These are phyloP conservation scores for Cordilura impudica DNA, from an alignment of 2,888 invertebrate species.

Conservation along the genomic window DNA sequence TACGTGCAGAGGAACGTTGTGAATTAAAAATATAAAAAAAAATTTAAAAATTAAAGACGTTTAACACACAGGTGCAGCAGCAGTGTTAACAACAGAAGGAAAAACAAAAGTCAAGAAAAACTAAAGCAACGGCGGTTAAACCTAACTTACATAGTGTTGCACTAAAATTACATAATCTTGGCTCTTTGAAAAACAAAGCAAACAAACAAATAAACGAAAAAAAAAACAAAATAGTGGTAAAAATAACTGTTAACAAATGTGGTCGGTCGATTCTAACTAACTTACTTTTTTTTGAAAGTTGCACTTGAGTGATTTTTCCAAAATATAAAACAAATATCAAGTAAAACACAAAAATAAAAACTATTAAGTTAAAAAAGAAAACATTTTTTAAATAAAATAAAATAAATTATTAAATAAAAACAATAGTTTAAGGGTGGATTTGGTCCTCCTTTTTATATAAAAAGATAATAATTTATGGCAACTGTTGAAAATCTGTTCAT, in stretches of 20 bases:
- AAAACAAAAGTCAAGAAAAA: slow-evolving; percentile 19
- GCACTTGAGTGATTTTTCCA: slow-evolving; percentile 75
- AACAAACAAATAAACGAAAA: slow-evolving; percentile 26
- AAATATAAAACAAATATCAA: slow-evolving; percentile 49
- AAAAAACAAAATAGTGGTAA: slow-evolving; percentile 46
- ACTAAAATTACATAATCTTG: slow-evolving; percentile 58
- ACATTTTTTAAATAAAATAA: slow-evolving; percentile 42
- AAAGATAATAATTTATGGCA: slow-evolving; percentile 44
- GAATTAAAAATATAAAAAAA: slow-evolving; percentile 40
- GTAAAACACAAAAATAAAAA: slow-evolving; percentile 38
- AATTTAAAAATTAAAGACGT: slow-evolving; percentile 23
- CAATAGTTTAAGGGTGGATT: slow-evolving; percentile 56
- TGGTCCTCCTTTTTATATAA: slow-evolving; percentile 45
- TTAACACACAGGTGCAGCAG: neutral
- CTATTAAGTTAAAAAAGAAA: slow-evolving; percentile 63
- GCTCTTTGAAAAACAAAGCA: slow-evolving; percentile 43
- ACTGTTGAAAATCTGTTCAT: neutral
- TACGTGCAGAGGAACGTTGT: slow-evolving; percentile 68
- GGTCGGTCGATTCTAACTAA: slow-evolving; percentile 57
- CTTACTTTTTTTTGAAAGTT: slow-evolving; percentile 68
- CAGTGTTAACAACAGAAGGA: slow-evolving; percentile 25
- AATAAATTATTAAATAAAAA: neutral
- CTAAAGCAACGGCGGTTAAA: slow-evolving; percentile 33
- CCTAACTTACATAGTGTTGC: slow-evolving; percentile 56
- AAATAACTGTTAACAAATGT: slow-evolving; percentile 57